phyloP scores from a whole-genome alignment of 1,140 invertebrate species.

The Brachionus calyciflorus region DNA sequence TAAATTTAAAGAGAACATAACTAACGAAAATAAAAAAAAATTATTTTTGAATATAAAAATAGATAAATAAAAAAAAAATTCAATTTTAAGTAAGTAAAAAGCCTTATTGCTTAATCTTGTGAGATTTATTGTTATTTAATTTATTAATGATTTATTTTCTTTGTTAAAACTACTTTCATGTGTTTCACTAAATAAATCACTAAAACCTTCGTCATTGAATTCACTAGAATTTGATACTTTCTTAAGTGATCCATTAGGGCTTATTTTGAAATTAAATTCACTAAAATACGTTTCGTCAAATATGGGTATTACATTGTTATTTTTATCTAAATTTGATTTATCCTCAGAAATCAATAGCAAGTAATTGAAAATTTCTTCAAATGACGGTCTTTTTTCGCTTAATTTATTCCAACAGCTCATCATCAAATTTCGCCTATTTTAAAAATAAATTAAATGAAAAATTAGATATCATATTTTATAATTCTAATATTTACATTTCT shows the following conservation, averaged over 20 bases:
- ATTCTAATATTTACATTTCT: neutral
- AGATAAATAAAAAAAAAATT: too few species aligned
- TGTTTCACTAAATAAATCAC: neutral
- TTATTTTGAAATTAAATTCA: constrained; percentile 5
- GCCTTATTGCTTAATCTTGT: too few species aligned
- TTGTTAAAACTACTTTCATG: constrained; percentile 4
- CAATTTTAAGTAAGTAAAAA: too few species aligned
- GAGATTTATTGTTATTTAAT: too few species aligned
- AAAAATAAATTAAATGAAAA: neutral
- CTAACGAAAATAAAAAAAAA: too few species aligned
- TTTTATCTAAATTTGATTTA: neutral
- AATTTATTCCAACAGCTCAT: neutral
- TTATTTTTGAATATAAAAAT: too few species aligned
- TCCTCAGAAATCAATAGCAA: neutral
- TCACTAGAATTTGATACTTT: constrained; percentile 24
- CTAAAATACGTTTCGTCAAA: constrained; percentile 18
- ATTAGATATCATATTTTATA: neutral
- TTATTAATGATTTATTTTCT: constrained; percentile 25
- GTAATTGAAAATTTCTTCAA: neutral
- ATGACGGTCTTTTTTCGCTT: neutral
- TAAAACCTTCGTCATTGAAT: constrained; percentile 28
- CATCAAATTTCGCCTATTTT: neutral
- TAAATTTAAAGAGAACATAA: too few species aligned
- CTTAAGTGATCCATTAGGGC: neutral
- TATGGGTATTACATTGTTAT: constrained; percentile 1